Conservation (phyloP, 2,113 vertebrate genomes). For the Pteruthius melanotis region DNA sequence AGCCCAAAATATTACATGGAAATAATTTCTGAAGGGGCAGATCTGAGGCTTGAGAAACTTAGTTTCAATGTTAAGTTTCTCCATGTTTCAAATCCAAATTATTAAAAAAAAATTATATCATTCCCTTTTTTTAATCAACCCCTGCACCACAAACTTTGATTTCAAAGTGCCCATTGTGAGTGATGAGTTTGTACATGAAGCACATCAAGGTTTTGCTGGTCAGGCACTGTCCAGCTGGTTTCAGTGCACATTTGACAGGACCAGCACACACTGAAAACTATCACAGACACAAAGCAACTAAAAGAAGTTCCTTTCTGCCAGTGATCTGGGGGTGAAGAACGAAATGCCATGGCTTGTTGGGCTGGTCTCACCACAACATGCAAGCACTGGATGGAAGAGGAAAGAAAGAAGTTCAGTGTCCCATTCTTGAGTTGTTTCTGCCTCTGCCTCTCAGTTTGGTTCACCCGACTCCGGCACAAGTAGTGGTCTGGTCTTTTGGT, state of each 20-base stretch:
- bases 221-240: neutral
- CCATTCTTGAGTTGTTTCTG: neutral
- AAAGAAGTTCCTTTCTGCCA: neutral
- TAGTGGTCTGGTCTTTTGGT: neutral
- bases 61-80: neutral
- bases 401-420: neutral
- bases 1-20: neutral
- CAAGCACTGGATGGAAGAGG: neutral
- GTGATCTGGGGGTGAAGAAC: neutral
- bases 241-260: neutral
- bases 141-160: neutral
- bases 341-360: neutral
- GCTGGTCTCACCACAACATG: neutral
- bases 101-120: neutral
- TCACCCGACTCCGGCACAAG: neutral
- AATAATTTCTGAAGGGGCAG: neutral
- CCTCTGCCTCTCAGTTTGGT: neutral
- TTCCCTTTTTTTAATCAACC: neutral
- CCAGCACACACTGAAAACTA: neutral
- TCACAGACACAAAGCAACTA: neutral
- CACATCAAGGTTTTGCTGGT: neutral
- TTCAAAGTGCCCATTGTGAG: neutral
- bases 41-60: neutral
- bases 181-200: neutral
- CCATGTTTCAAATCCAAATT: neutral